Base-by-base conservation (phyloP, 1,140 invertebrate genomes). In the Octopus sinensis region DNA sequence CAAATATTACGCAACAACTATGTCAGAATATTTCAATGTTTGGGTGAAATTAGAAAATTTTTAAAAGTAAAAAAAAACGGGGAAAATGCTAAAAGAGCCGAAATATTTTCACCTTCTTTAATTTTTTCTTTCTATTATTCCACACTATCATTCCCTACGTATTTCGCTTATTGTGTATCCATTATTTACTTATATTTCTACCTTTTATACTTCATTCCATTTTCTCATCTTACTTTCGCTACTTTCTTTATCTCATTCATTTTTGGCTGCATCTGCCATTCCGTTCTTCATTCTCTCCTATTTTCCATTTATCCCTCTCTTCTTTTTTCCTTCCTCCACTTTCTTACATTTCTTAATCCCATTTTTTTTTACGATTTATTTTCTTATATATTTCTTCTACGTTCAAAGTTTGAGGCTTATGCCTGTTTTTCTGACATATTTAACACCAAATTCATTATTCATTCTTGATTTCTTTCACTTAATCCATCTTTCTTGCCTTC, bases 361-460 rank as follows among this genome's bases (percentile, higher is more conserved):
- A 81, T 84, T 79, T 85, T 78, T 84, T 78, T 84, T 82, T 86
- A 76, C 83, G 77, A 73, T 73, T 53, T 77, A n/a, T 81, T 71
- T 81, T 53, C 78, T 53, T 81, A n/a, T 81, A 75, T 81, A 75
- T 76, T 56, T 76, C 73, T 76, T 54, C 30, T 43, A 43, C 30
- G 30, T 43, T 43, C 30, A 43, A 43, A 43, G 30, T 43, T 43
- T 43, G 1, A 43, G n/a, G 4, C 5, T 73, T 68, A 23, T 68
- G n/a, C 53, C 56, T 68, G 68, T 73, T 82, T 76, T 85, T 73
- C 73, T 54, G 79, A 82, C 80, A 79, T 82, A 81, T 68, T 80
- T 80, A 30, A 51, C 56, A 43, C 79, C 71, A 53, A 73, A 53
- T 80, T 54, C 52, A 53, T 80, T 56, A 73, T 56, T 76, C 80